phyloP scores from a whole-genome alignment of 2,113 vertebrate genomes.

The Proteles cristata region DNA sequence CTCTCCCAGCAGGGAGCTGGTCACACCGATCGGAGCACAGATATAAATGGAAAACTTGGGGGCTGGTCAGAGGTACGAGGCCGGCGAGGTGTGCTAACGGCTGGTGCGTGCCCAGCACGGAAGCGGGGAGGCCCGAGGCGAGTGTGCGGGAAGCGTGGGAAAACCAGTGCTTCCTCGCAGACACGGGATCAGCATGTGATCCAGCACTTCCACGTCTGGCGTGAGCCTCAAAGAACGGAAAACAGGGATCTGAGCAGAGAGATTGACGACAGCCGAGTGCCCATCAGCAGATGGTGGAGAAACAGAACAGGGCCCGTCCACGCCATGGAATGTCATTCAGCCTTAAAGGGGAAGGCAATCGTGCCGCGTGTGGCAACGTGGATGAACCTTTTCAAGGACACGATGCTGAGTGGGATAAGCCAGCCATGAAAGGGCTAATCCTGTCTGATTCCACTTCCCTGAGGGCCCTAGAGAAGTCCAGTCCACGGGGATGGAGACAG shows the following conservation, averaged over 20 bases:
- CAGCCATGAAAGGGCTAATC: not conserved
- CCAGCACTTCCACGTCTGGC: accelerated
- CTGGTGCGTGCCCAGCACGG: accelerated
- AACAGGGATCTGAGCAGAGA: accelerated
- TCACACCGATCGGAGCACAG: accelerated
- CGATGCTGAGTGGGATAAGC: no score
- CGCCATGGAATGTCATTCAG: accelerated
- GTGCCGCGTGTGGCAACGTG: accelerated
- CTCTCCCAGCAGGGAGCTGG: accelerated
- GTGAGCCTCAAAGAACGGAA: accelerated
- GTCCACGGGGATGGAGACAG: not conserved
- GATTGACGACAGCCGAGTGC: accelerated
- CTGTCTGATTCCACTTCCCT: not conserved
- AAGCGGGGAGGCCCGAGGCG: accelerated
- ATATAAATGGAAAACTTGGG: accelerated
- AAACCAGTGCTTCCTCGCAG: accelerated
- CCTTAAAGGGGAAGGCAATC: not conserved
- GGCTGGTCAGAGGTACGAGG: accelerated
- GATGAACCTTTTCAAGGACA: not conserved
- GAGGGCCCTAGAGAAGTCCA: not conserved
- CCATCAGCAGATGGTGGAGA: accelerated
- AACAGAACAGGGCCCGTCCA: accelerated
- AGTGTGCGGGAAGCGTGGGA: not conserved
- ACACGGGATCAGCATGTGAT: accelerated
- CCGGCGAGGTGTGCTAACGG: accelerated